Evolutionary conservation across 1,140 invertebrate species (phyloP).

Genomic region (Trichomalopsis sarcophagae): DNA sequence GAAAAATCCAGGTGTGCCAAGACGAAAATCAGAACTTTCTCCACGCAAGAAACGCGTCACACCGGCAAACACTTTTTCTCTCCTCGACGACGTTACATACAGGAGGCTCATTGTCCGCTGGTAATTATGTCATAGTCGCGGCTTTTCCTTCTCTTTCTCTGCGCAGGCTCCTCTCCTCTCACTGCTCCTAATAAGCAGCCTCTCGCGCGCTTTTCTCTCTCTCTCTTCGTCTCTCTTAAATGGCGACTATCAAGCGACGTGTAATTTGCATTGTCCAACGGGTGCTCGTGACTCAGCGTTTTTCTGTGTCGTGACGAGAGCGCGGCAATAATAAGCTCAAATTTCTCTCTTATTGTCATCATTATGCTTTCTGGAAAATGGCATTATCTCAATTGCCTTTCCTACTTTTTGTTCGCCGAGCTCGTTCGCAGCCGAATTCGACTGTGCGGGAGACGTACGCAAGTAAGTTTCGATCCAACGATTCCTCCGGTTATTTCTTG

Average conservation of each 20-base stretch:
- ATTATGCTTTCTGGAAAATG: slow-evolving; percentile 42
- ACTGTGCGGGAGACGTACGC: neutral
- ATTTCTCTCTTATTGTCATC: slow-evolving; percentile 45
- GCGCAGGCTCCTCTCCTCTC: neutral
- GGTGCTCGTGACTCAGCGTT: slow-evolving; percentile 36
- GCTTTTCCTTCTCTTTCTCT: neutral
- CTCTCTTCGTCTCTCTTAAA: slow-evolving; percentile 10
- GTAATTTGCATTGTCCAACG: slow-evolving; percentile 49
- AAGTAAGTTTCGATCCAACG: neutral
- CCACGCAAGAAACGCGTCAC: neutral
- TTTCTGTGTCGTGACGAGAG: slow-evolving; percentile 43
- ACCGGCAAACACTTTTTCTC: neutral
- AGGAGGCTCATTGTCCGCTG: neutral
- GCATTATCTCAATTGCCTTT: slow-evolving; percentile 47
- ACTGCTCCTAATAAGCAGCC: slow-evolving; percentile 7
- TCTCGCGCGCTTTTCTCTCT: neutral
- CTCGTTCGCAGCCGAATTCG: neutral
- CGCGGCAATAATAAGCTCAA: slow-evolving; percentile 42
- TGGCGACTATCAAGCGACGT: slow-evolving; percentile 26
- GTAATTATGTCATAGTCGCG: slow-evolving; percentile 33
- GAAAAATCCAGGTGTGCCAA: neutral
- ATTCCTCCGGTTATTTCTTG: too few species aligned
- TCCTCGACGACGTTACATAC: neutral
- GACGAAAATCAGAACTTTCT: neutral
- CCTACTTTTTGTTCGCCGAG: slow-evolving; percentile 20